Percentiles rank a stretch among this genome's conserved stretches.
Evolutionary conservation across 1,140 invertebrate genomes (phyloP).

Genomic region (Wasmannia auropunctata): DNA sequence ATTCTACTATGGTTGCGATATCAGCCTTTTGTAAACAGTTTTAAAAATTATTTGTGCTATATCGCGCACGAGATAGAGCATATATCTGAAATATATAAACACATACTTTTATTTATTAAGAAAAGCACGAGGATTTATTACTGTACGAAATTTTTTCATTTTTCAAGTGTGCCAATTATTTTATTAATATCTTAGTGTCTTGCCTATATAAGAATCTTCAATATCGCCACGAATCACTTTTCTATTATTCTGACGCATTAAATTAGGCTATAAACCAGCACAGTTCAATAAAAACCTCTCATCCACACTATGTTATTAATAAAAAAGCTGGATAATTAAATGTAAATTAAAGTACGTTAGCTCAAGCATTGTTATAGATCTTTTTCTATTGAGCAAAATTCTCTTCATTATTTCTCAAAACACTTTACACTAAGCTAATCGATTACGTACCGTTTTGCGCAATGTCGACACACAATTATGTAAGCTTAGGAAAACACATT

Average conservation of each 20-base stretch:
- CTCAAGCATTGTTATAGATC: constrained; percentile 16
- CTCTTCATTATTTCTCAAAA: constrained; percentile 3
- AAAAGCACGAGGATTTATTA: neutral
- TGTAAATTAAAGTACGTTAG: constrained; percentile 34
- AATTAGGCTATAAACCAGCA: constrained; percentile 16
- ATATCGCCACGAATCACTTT: neutral
- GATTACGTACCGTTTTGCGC: constrained; percentile 14
- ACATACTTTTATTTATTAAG: neutral
- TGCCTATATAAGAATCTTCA: constrained; percentile 8
- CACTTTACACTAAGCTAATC: constrained; percentile 19
- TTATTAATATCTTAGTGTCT: neutral
- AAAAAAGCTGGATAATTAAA: neutral
- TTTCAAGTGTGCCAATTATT: neutral
- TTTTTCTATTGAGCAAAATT: constrained; percentile 41
- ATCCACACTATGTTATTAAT: neutral
- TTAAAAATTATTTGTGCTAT: constrained; percentile 62
- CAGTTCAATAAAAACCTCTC: constrained; percentile 7
- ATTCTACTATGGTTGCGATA: constrained; percentile 55
- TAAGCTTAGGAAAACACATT: constrained; percentile 16
- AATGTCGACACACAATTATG: too few species aligned
- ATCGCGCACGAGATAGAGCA: constrained; percentile 20
- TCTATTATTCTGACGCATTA: constrained; percentile 7
- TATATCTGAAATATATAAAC: constrained; percentile 62
- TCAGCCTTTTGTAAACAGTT: constrained; percentile 62
- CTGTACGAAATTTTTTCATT: neutral